Evolutionary conservation across 2,797 vertebrate species (phyloP), one percentile per base, ranked within the genome.

Genomic region (Pseudomugil gertrudae): DNA sequence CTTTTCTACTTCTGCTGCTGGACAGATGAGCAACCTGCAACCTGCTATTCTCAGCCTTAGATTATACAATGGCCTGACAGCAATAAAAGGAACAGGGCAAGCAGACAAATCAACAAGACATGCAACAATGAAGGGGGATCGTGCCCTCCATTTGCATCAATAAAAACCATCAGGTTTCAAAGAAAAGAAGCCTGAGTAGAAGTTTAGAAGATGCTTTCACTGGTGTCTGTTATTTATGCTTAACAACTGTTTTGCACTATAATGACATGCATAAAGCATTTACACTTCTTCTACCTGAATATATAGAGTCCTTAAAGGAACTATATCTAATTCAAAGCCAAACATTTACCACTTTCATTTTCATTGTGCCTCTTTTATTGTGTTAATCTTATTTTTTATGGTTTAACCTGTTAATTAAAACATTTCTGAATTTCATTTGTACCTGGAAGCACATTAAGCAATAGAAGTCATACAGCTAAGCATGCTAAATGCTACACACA

Each of bases 201-300:
- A 50, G 51, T 69, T 74, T 65, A 69, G 59, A 38, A 27, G 48
- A 32, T 50, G 36, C 83, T 83, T 66, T 84, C 62, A 64, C 36
- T 43, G 15, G 36, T 32, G 32, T 47, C 29, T 3, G 66, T 83
- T 10, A 76, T 78, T 84, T 58, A 78, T 47, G 67, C 53, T 15
- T 11, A 45, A 68, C 47, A 56, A 51, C 32, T 29, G 66, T 62
- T 62, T 29, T 51, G 9, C 4, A 24, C 21, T 23, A 38, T 40
- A 40, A 40, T 40, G 13, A 40, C 38, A 24, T 23, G 11, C 47
- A 50, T 3, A 50, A 2, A 40, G 17, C 15, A 40, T 19, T 40
- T 40, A 15, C 1, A 13, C 36, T 40, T 40, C 15, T 40, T 40
- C 38, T 40, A 40, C 15, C 2, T 40, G 5, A 17, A 15, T 40